These are phyloP conservation scores for Phodopus roborovskii DNA, from an alignment of 2,113 vertebrate species.

Conservation along the genomic window DNA sequence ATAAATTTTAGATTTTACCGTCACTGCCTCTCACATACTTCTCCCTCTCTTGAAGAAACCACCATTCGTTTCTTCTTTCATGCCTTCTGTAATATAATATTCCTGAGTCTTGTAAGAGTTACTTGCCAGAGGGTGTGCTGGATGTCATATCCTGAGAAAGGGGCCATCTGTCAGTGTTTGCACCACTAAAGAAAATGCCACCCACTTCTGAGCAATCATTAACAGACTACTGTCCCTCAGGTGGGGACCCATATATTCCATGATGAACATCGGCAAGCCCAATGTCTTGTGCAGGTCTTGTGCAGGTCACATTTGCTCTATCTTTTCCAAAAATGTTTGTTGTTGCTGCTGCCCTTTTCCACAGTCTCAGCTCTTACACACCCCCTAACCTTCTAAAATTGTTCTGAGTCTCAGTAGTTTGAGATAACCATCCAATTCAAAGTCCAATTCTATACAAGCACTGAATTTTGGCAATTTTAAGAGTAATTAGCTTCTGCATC, in stretches of 20 bases:
- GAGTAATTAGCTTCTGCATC: too few species aligned
- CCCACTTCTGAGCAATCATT: background rate
- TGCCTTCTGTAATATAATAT: background rate
- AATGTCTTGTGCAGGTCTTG: background rate
- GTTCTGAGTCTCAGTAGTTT: background rate
- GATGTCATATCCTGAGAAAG: background rate
- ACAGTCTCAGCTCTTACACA: background rate
- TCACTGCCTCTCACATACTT: background rate
- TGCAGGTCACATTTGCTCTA: background rate
- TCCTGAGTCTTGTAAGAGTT: background rate
- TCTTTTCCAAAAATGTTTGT: background rate
- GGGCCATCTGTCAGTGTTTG: background rate
- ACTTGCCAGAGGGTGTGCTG: background rate
- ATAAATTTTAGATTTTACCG: background rate
- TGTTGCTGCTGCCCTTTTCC: background rate
- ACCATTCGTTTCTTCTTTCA: background rate
- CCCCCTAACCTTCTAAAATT: background rate
- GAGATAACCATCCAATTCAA: background rate
- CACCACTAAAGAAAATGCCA: background rate
- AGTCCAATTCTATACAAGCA: background rate
- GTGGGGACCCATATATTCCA: background rate
- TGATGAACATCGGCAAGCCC: background rate
- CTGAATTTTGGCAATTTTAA: background rate
- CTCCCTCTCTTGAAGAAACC: fast-evolving
- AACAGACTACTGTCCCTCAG: background rate